phyloP scores from a whole-genome alignment of 2,888 invertebrate genomes.

The Dryobotodes eremita region DNA sequence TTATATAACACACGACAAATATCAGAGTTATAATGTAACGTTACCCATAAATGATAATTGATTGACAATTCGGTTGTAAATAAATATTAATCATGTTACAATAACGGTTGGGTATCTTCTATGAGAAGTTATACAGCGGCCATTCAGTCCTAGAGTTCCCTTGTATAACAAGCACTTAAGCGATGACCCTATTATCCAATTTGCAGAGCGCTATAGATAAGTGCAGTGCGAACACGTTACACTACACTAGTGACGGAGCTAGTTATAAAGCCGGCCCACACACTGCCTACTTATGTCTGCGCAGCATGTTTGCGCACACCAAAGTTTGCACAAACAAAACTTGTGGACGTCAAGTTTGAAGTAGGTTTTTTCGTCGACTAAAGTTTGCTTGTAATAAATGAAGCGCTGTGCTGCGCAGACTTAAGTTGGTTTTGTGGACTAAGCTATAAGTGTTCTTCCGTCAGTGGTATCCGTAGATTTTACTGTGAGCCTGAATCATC shows the following conservation, averaged over 20 bases:
- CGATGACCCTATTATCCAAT: background rate
- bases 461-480: background rate
- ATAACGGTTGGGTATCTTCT: background rate
- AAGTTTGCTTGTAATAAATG: background rate
- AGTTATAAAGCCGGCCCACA: background rate
- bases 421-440: background rate
- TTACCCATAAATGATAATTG: slow-evolving; percentile 19
- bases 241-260: background rate
- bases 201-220: background rate
- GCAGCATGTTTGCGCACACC: background rate
- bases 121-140: slow-evolving; percentile 6
- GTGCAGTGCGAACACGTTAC: background rate
- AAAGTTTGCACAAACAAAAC: background rate
- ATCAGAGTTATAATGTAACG: background rate
- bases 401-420: background rate
- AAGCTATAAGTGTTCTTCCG: background rate
- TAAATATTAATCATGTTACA: slow-evolving; percentile 7
- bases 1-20: too few relatives aligned
- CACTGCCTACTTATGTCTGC: background rate
- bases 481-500: background rate
- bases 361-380: background rate
- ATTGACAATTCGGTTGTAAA: slow-evolving; percentile 1
- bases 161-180: background rate
- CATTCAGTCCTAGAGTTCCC: background rate
- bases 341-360: background rate